Conservation (phyloP, 2,797 vertebrate genomes). For the Myoxocephalus aenaeus region DNA sequence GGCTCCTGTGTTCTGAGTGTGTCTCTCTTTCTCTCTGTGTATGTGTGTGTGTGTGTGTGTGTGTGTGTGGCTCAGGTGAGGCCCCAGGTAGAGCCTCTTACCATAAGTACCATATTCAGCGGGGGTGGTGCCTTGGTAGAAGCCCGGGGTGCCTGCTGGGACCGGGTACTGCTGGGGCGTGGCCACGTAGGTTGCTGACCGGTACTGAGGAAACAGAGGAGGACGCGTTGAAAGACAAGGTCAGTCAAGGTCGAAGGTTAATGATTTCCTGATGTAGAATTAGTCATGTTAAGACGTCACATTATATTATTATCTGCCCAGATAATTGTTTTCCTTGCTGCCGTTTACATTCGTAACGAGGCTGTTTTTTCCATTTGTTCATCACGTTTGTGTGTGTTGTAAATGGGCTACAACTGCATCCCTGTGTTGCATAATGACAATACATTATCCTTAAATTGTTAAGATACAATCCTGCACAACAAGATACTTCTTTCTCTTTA, state of each 20-base stretch:
- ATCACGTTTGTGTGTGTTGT: too few relatives aligned
- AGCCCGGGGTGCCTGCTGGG: slow-evolving; percentile 90
- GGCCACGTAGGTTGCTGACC: slow-evolving; percentile 90
- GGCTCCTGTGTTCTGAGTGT: background rate
- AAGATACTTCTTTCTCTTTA: background rate
- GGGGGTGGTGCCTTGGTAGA: slow-evolving; percentile 93
- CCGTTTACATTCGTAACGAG: too few relatives aligned
- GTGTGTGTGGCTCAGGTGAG: slow-evolving; percentile 52
- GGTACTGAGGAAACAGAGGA: slow-evolving; percentile 76
- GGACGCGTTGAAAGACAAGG: background rate
- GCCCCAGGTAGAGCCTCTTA: slow-evolving; percentile 84
- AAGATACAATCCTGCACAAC: background rate
- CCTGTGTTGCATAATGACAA: too few relatives aligned
- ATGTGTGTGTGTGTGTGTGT: slow-evolving; percentile 15
- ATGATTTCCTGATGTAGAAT: too few relatives aligned
- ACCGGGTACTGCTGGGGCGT: slow-evolving; percentile 95
- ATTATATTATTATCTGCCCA: too few relatives aligned
- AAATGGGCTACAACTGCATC: too few relatives aligned
- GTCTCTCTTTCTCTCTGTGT: slow-evolving; percentile 1
- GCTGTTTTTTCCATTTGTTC: too few relatives aligned
- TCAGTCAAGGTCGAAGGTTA: too few relatives aligned
- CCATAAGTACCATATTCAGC: slow-evolving; percentile 94
- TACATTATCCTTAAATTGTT: background rate
- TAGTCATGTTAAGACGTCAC: too few relatives aligned
- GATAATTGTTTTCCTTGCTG: too few relatives aligned